phyloP scores from a whole-genome alignment of 1,140 invertebrate genomes.

The Solenopsis invicta region DNA sequence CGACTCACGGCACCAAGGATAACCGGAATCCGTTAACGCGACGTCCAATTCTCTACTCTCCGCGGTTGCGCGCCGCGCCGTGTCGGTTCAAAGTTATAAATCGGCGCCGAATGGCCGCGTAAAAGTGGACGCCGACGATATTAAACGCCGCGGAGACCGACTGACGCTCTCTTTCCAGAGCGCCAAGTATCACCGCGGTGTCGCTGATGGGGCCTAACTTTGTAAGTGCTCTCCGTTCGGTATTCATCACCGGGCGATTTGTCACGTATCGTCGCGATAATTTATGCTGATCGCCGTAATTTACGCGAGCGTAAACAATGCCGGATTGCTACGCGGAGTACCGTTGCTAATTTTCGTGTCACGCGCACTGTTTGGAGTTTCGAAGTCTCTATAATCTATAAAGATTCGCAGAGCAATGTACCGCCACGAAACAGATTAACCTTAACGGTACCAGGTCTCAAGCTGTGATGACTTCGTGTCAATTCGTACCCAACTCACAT shows the following conservation, averaged over 20 bases:
- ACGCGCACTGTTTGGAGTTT: conserved; percentile 9
- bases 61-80: background rate
- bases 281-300: conserved; percentile 63
- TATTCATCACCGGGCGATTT: conserved; percentile 69
- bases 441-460: background rate
- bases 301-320: conserved; percentile 67
- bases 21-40: conserved; percentile 71
- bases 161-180: conserved; percentile 55
- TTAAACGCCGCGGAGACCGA: conserved; percentile 63
- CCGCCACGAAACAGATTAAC: background rate
- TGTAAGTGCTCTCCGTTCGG: background rate
- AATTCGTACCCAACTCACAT: background rate
- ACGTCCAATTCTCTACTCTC: conserved; percentile 67
- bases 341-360: conserved; percentile 18
- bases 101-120: conserved; percentile 69
- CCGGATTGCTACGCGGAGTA: background rate
- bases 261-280: conserved; percentile 62
- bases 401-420: background rate
- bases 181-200: conserved; percentile 10
- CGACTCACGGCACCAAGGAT: conserved; percentile 62
- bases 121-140: conserved; percentile 62
- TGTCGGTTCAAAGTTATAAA: conserved; percentile 61
- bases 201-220: conserved; percentile 23
- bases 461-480: background rate
- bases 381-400: background rate